Percentiles rank a stretch among this genome's conserved stretches.
Evolutionary conservation across 2,888 invertebrate species (phyloP).

Genomic region (Chaitophorus viminalis): DNA sequence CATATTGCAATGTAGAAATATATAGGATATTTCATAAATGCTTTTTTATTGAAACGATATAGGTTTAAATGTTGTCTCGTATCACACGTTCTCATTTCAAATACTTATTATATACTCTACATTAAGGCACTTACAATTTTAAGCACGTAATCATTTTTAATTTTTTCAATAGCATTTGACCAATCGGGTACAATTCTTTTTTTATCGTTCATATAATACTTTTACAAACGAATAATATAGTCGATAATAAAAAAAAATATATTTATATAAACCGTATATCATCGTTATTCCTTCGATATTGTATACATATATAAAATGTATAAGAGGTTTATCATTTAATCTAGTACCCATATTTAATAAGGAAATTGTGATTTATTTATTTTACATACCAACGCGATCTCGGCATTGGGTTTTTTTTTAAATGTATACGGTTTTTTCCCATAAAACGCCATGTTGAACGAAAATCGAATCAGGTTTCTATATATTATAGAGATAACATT

Average conservation of each 20-base stretch:
- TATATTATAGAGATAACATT: too few relatives aligned
- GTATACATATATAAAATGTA: background rate
- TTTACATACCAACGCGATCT: constrained; percentile 10
- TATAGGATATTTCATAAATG: too few relatives aligned
- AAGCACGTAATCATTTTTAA: background rate
- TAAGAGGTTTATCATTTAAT: background rate
- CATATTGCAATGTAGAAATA: background rate
- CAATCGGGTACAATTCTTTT: too few relatives aligned
- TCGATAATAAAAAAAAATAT: background rate
- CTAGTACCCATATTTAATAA: background rate
- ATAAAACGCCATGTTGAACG: background rate
- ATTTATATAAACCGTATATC: background rate
- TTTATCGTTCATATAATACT: background rate
- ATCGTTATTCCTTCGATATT: background rate
- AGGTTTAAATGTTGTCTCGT: background rate
- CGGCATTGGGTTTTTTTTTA: background rate
- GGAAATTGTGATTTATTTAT: background rate
- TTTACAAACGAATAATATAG: background rate
- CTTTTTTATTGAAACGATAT: too few relatives aligned
- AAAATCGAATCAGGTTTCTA: constrained; percentile 2
- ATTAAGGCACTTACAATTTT: background rate
- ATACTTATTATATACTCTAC: background rate
- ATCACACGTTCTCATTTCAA: background rate
- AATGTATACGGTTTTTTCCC: constrained; percentile 21
- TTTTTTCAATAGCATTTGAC: background rate